phyloP scores from a whole-genome alignment of 2,888 invertebrate genomes.

The Seladonia tumulorum region DNA sequence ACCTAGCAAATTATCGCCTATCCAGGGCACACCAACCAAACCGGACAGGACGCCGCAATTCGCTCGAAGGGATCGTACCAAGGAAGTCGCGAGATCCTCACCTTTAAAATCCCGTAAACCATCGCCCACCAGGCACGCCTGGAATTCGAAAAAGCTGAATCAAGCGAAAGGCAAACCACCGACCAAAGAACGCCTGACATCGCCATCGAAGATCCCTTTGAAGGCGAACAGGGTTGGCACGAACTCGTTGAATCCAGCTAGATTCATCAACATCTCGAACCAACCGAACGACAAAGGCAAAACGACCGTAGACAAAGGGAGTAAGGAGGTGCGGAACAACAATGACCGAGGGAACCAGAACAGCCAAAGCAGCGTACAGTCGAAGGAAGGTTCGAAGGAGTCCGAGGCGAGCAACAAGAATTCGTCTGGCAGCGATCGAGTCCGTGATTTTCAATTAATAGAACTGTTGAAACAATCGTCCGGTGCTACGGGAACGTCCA shows the following conservation, averaged over 20 bases:
- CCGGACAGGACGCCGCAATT: conserved; percentile 57
- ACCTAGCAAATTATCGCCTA: conserved; percentile 75
- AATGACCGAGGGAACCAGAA: conserved; percentile 17
- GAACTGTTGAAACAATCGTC: conserved; percentile 79
- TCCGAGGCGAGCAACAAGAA: conserved; percentile 37
- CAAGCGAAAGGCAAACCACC: conserved; percentile 46
- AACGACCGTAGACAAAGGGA: conserved; percentile 31
- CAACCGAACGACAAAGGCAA: conserved; percentile 37
- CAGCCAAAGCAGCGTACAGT: conserved; percentile 21
- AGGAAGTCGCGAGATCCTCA: conserved; percentile 40
- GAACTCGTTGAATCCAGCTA: conserved; percentile 52
- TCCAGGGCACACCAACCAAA: conserved; percentile 80
- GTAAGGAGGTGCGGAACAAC: conserved; percentile 40
- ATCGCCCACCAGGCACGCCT: conserved; percentile 60
- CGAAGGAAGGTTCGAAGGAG: conserved; percentile 46
- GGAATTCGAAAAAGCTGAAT: conserved; percentile 44
- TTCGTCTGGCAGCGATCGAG: conserved; percentile 47
- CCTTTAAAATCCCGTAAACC: conserved; percentile 61
- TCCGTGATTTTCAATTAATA: conserved; percentile 66
- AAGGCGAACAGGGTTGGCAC: conserved; percentile 67
- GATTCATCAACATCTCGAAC: conserved; percentile 51
- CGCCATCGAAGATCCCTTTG: conserved; percentile 81
- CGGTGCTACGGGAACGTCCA: conserved; percentile 76
- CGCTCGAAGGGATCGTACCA: conserved; percentile 45
- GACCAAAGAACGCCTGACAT: conserved; percentile 64